Conservation (phyloP, 2,113 vertebrate genomes). For the Eidolon helvum region DNA sequence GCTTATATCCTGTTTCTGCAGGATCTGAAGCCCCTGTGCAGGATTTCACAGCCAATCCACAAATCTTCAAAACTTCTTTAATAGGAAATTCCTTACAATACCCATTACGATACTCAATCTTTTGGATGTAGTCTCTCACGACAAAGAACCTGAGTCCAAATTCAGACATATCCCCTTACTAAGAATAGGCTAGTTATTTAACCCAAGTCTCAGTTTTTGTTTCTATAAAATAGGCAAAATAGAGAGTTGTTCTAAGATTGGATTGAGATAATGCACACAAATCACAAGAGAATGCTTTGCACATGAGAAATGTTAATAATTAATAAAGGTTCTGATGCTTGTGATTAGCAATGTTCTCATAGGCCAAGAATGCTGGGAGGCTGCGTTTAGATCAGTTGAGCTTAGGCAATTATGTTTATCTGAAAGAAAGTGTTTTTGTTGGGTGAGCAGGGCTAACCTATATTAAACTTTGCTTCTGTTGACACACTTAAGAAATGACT, state of each 20-base stretch:
- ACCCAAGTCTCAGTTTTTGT: not conserved
- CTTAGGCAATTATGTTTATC: not conserved
- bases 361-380: not conserved
- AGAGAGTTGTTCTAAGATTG: not conserved
- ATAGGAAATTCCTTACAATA: not conserved
- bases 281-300: not conserved
- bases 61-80: not conserved
- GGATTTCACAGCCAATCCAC: not conserved
- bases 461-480: not conserved
- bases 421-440: not conserved
- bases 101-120: accelerated
- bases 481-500: not conserved
- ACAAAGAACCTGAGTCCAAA: not conserved
- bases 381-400: not conserved
- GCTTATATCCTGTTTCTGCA: not conserved
- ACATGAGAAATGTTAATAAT: not conserved
- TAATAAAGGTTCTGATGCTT: not conserved
- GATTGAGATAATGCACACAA: not conserved
- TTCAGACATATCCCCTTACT: not conserved
- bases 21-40: no score
- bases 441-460: no score
- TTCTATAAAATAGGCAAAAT: not conserved
- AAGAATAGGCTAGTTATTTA: not conserved
- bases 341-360: not conserved
- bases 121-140: not conserved